These are phyloP conservation scores for Sussaba pulchella DNA, from an alignment of 2,888 invertebrate genomes.

Conservation along the genomic window DNA sequence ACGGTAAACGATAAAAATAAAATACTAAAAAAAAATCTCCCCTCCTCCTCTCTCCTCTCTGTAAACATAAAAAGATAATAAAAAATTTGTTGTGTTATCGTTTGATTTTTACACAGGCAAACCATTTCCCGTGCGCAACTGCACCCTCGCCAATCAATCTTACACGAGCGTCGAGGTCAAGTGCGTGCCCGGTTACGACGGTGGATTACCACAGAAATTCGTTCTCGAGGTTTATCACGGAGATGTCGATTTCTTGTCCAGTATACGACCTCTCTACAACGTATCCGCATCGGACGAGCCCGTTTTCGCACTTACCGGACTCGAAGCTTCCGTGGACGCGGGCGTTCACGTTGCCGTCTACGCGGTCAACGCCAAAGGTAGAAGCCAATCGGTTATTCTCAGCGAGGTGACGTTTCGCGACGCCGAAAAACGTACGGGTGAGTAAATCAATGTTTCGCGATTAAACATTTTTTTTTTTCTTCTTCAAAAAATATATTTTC, in stretches of 20 bases:
- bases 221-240: constrained; percentile 90
- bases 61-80: constrained; percentile 1
- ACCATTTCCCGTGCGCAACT: constrained; percentile 94
- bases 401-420: constrained; percentile 92
- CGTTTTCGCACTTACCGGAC: constrained; percentile 90
- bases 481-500: no score
- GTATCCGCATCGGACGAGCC: constrained; percentile 89
- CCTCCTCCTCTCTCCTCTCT: no score
- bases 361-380: constrained; percentile 93
- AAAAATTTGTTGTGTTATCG: constrained; percentile 22
- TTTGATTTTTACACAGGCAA: constrained; percentile 87
- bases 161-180: constrained; percentile 92
- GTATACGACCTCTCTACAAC: constrained; percentile 85
- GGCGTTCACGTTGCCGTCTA: constrained; percentile 91
- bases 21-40: background rate
- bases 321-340: constrained; percentile 90
- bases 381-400: constrained; percentile 89
- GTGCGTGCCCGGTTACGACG: constrained; percentile 94
- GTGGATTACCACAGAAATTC: constrained; percentile 94
- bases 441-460: constrained; percentile 66
- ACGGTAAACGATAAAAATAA: constrained; percentile 1
- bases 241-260: constrained; percentile 80
- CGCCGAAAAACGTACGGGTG: constrained; percentile 92
- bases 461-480: background rate
- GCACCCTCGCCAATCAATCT: constrained; percentile 93